phyloP scores from a whole-genome alignment of 1,140 invertebrate species.

The Scaptomyza graminum region DNA sequence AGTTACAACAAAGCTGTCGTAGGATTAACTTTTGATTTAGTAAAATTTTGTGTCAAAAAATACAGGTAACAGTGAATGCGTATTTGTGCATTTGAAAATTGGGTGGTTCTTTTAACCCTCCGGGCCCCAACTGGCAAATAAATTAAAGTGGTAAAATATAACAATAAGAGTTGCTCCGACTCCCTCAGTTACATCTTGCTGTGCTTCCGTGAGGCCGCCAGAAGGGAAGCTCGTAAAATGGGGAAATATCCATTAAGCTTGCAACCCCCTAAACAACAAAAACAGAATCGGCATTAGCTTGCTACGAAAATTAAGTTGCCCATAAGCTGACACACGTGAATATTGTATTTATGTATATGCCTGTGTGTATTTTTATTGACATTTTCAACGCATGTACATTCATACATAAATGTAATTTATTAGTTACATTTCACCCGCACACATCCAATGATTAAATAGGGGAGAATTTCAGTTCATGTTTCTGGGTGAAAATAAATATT shows the following conservation, averaged over 20 bases:
- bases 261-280: slow-evolving; percentile 58
- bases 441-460: background rate
- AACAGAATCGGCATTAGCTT: slow-evolving; percentile 74
- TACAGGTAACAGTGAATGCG: slow-evolving; percentile 7
- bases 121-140: slow-evolving; percentile 52
- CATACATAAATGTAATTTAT: slow-evolving; percentile 14
- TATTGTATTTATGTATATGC: slow-evolving; percentile 23
- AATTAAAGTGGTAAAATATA: slow-evolving; percentile 76
- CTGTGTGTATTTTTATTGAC: slow-evolving; percentile 17
- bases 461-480: slow-evolving; percentile 1
- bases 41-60: slow-evolving; percentile 53
- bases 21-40: slow-evolving; percentile 80
- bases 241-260: slow-evolving; percentile 57
- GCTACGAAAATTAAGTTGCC: slow-evolving; percentile 67
- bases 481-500: background rate
- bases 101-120: slow-evolving; percentile 50
- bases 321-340: slow-evolving; percentile 48
- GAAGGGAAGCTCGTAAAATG: slow-evolving; percentile 64
- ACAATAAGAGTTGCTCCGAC: slow-evolving; percentile 46
- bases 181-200: slow-evolving; percentile 26
- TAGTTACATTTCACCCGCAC: slow-evolving; percentile 5
- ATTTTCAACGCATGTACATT: slow-evolving; percentile 3
- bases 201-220: slow-evolving; percentile 45
- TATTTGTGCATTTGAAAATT: slow-evolving; percentile 54
- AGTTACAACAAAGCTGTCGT: slow-evolving; percentile 21